Base-by-base conservation (phyloP, 2,888 invertebrate genomes). In the Matsumyia berberina region DNA sequence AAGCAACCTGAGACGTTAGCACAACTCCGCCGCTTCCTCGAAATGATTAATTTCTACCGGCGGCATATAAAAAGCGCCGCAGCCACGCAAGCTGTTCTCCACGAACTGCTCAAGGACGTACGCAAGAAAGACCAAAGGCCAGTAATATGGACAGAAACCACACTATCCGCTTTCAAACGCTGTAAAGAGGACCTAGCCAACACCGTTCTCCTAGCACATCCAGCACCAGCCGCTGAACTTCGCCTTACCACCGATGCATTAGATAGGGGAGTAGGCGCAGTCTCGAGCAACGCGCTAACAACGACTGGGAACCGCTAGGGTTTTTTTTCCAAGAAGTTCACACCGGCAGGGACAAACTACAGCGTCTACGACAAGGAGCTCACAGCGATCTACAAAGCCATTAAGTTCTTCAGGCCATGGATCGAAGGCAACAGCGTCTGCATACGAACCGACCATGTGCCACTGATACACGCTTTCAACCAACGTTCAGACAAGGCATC, bases 311-410 rank as follows among this genome's bases (percentile, higher is more conserved):
- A 33, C 7, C 33, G 6, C 8, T 33, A 33, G 33, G 33, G 8
- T 33, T 33, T 8, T 33, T n/a, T 33, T 8, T 33, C 8, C 33
- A 33, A 33, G 33, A 33, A 33, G 33, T 8, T 33, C 6, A 33
- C 33, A 33, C 33, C 33, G 6, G 33, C 6, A 6, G 33, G 6
- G 33, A 70, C 51, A 12, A 90, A 89, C 2, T 92, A 91, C 15
- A 74, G 72, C n/a, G 74, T 83, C 4, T 92, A 91, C 80, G 91
- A 92, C 78, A 51, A 90, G 2, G 91, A 92, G 83, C 88, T 92
- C 0, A 86, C 90, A 33, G 33, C 33, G 6, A 8, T 33, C 8
- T 33, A 33, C 33, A 33, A 33, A 33, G 2, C 33, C 33, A 8
- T 33, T 6, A 33, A 33, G 33, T 33, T 8, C 33, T 33, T 8